Evolutionary conservation across 2,113 vertebrate genomes (phyloP).

Genomic region (Buteo buteo): DNA sequence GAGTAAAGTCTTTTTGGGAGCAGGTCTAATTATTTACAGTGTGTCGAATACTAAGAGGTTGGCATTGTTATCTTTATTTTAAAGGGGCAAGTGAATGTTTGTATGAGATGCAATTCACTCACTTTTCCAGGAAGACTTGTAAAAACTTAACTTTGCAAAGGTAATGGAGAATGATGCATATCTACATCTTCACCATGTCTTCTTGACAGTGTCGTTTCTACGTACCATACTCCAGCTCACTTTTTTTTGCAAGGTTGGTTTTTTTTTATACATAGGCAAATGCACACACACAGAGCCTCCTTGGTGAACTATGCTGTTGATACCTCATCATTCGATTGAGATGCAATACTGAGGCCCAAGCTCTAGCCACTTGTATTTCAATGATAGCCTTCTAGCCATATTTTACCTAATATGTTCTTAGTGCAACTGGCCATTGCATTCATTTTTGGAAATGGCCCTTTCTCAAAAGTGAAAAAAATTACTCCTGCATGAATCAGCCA

Average conservation of each 20-base stretch:
- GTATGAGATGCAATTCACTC: not conserved
- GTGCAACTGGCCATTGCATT: not conserved
- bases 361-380: not conserved
- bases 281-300: rapidly evolving
- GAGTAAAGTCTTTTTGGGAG: not conserved
- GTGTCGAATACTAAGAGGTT: not conserved
- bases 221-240: rapidly evolving
- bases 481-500: not conserved
- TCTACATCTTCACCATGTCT: not conserved
- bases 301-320: not conserved
- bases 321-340: rapidly evolving
- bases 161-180: not conserved
- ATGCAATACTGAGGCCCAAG: not conserved
- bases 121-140: not conserved
- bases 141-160: not conserved
- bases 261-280: not conserved
- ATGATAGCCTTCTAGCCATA: not conserved
- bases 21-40: not conserved
- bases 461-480: not conserved
- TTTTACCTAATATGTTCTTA: not conserved
- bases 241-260: not conserved
- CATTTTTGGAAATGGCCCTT: not conserved
- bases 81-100: not conserved
- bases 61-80: not conserved
- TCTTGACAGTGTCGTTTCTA: not conserved